Conservation (phyloP, 1,140 invertebrate genomes). For the Brachionus koreanus region DNA sequence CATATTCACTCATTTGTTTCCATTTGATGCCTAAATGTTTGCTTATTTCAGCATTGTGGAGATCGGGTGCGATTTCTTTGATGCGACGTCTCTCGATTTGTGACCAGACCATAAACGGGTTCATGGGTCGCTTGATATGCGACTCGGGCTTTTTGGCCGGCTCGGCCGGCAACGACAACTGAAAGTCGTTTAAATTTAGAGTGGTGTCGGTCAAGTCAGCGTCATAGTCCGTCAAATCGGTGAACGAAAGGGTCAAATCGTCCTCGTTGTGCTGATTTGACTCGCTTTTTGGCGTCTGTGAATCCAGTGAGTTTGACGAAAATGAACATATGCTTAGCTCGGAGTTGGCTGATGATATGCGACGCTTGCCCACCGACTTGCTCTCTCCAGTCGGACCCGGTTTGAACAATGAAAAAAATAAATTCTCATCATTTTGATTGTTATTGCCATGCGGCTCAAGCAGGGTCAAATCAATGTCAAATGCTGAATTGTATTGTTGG, state of each 20-base stretch:
- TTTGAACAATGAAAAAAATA: slow-evolving; percentile 7
- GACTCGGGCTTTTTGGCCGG: neutral
- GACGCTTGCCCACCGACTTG: neutral
- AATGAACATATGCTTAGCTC: neutral
- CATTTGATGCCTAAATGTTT: slow-evolving; percentile 23
- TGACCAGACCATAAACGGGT: slow-evolving; percentile 71
- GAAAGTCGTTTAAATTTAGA: slow-evolving; percentile 3
- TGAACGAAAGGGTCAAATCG: neutral
- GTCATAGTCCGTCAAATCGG: slow-evolving; percentile 1
- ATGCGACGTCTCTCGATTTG: slow-evolving; percentile 8
- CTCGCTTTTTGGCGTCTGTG: neutral
- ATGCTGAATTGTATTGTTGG: neutral
- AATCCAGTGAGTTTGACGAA: neutral
- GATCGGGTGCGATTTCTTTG: neutral
- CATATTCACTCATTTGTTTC: slow-evolving; percentile 63
- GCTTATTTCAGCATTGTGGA: slow-evolving; percentile 32
- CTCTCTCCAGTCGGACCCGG: neutral
- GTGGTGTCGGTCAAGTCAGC: slow-evolving; percentile 6
- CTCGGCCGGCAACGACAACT: neutral
- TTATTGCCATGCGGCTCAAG: neutral
- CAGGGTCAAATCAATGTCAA: neutral
- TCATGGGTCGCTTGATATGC: slow-evolving; percentile 92
- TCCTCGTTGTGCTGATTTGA: neutral
- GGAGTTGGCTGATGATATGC: neutral
- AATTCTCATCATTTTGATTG: neutral